Percentiles rank a stretch among this genome's conserved stretches.
These are phyloP conservation scores for Hypanus sabinus DNA, from an alignment of 2,113 vertebrate genomes.

Conservation along the genomic window DNA sequence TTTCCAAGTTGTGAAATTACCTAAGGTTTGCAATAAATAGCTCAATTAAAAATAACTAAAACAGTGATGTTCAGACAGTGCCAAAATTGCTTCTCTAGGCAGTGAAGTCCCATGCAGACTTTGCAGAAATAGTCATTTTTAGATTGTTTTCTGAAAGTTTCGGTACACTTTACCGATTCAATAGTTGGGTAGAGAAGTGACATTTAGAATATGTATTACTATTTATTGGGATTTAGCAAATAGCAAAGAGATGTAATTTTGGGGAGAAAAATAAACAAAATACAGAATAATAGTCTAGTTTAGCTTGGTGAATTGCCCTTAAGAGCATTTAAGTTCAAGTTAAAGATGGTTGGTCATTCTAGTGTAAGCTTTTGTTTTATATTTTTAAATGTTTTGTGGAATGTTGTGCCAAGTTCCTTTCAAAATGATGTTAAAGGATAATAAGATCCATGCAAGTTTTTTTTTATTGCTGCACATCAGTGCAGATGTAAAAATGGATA, in stretches of 20 bases:
- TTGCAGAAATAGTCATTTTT: neutral
- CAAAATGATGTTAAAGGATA: neutral
- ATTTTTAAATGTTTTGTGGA: neutral
- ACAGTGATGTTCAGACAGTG: neutral
- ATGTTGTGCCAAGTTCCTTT: neutral
- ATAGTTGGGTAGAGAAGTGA: neutral
- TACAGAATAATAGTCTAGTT: too few species aligned
- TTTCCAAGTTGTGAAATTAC: neutral
- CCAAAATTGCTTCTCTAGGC: too few species aligned
- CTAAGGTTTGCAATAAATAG: neutral
- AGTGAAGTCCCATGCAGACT: too few species aligned
- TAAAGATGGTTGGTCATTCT: neutral
- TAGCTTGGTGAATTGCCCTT: neutral
- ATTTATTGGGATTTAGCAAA: neutral
- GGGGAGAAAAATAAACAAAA: neutral
- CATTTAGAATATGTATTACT: neutral
- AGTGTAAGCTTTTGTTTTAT: neutral
- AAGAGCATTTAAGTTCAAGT: neutral
- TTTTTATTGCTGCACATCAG: neutral
- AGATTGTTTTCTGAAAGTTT: neutral
- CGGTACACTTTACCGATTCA: neutral
- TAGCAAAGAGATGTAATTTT: neutral
- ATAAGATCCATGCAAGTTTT: neutral
- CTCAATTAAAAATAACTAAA: neutral
- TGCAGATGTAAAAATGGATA: neutral